Conservation (phyloP, 1,140 invertebrate species). For the Sipha flava region DNA sequence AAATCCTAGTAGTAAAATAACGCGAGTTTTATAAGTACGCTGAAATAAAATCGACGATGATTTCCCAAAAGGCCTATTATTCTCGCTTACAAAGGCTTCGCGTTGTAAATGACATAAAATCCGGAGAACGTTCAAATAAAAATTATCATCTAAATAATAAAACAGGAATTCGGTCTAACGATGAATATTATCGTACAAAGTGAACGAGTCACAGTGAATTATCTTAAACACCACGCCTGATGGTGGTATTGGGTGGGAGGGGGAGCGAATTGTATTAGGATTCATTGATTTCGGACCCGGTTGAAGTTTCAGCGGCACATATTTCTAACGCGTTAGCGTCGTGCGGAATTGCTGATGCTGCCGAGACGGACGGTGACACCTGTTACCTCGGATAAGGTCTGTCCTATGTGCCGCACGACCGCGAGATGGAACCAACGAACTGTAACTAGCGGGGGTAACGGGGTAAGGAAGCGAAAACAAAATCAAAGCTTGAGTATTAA, state of each 20-base stretch:
- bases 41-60: background rate
- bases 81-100: background rate
- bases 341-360: background rate
- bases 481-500: background rate
- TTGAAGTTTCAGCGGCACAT: background rate
- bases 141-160: constrained; percentile 10
- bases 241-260: background rate
- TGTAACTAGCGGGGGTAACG: no score
- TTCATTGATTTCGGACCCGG: background rate
- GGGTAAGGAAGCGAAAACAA: background rate
- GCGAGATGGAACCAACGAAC: no score
- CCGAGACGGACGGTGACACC: background rate
- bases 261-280: no score
- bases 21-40: background rate
- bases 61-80: background rate
- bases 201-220: background rate
- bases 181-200: background rate
- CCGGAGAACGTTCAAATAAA: background rate
- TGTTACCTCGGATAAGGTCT: no score
- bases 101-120: background rate
- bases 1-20: background rate
- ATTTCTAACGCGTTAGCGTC: no score
- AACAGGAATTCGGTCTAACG: background rate
- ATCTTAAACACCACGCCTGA: background rate
- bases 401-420: no score